Conservation (phyloP, 1,140 invertebrate genomes). For the Conus betulinus region DNA sequence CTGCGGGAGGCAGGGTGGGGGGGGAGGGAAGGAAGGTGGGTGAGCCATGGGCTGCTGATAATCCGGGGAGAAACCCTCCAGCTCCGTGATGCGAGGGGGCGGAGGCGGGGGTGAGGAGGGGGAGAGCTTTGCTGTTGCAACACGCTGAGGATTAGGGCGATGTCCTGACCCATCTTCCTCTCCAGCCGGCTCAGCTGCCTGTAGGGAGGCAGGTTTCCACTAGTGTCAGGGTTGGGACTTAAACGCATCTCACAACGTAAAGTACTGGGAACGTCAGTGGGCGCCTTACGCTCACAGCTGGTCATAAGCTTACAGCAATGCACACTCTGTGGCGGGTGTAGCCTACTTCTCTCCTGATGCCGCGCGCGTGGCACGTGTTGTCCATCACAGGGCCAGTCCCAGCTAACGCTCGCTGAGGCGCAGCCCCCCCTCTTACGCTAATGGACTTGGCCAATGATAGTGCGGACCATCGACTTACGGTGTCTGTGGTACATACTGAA, state of each 20-base stretch:
- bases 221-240: background rate
- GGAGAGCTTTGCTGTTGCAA: conserved; percentile 56
- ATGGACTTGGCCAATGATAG: no score
- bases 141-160: conserved; percentile 69
- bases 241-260: background rate
- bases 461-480: no score
- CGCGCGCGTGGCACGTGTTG: no score
- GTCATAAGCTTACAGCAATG: background rate
- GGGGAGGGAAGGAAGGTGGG: conserved; percentile 43
- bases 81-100: conserved; percentile 42
- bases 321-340: no score
- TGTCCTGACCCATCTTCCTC: conserved; percentile 71
- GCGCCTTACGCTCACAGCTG: background rate
- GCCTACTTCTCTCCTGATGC: no score
- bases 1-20: conserved; percentile 40
- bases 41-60: conserved; percentile 42
- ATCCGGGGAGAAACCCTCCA: conserved; percentile 47
- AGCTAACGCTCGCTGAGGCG: no score
- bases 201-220: conserved; percentile 11
- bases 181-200: conserved; percentile 71
- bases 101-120: conserved; percentile 38
- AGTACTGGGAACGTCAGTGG: background rate
- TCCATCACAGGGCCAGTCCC: no score
- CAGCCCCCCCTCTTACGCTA: no score
- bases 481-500: no score